A percentile compares a stretch with the other conserved stretches of the same genome.
phyloP scores from a whole-genome alignment of 2,113 vertebrate genomes.

The Eidolon helvum region DNA sequence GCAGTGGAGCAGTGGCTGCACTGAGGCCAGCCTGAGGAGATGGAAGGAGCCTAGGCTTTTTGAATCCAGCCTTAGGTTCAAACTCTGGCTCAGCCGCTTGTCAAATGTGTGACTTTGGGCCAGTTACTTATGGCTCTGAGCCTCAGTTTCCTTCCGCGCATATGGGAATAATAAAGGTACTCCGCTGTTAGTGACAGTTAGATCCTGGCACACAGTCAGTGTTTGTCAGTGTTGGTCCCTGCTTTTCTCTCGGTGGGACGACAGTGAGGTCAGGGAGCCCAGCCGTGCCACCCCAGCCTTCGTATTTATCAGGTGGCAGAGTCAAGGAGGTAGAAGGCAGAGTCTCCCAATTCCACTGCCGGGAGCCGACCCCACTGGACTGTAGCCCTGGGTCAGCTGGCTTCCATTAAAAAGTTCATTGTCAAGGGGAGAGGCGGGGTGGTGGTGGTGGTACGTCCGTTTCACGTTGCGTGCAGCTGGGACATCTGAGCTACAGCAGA shows the following conservation, averaged over 20 bases:
- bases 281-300: rapidly evolving
- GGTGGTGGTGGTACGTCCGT: neutral
- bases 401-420: conserved; percentile 14
- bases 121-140: neutral
- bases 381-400: neutral
- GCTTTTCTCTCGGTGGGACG: neutral
- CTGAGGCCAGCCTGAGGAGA: neutral
- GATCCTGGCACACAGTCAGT: no score
- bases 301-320: neutral
- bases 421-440: neutral
- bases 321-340: neutral
- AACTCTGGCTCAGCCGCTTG: neutral
- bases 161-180: neutral
- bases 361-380: neutral
- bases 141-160: neutral
- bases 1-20: neutral
- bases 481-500: neutral
- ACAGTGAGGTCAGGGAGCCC: neutral
- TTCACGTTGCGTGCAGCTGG: neutral
- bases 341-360: neutral
- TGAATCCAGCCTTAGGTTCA: neutral
- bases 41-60: neutral
- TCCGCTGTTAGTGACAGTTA: neutral
- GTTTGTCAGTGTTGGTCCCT: neutral
- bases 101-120: neutral